Conservation (phyloP, 2,797 vertebrate species). For the Steatocranus sp. region DNA sequence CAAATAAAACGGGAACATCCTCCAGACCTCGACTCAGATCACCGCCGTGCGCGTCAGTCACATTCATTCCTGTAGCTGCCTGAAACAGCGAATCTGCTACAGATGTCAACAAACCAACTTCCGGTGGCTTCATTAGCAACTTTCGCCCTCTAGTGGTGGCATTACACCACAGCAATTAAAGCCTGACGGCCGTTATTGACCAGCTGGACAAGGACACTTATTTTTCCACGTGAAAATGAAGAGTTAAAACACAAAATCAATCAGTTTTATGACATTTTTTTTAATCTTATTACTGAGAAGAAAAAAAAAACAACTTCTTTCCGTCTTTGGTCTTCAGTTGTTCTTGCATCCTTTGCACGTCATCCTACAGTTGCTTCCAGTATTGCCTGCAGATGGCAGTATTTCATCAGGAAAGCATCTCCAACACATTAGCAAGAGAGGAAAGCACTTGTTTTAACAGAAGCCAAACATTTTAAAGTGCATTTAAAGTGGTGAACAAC, state of each 20-base stretch:
- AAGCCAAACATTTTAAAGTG: neutral
- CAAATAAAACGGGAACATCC: conserved; percentile 58
- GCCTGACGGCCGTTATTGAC: neutral
- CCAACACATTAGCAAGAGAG: neutral
- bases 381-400: conserved; percentile 38
- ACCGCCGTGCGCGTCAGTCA: neutral
- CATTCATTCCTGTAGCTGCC: neutral
- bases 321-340: neutral
- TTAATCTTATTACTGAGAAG: neutral
- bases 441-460: neutral
- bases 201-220: too few relatives aligned
- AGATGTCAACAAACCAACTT: conserved; percentile 14
- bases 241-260: neutral
- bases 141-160: neutral
- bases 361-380: neutral
- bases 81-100: neutral
- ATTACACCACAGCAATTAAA: neutral
- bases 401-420: neutral
- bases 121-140: neutral
- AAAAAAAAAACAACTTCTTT: fast-evolving
- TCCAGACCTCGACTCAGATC: conserved; percentile 69
- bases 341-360: neutral
- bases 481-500: neutral
- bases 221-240: neutral
- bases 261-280: neutral